Base-by-base conservation (phyloP, 2,888 invertebrate genomes). In the Cheilosia variabilis region DNA sequence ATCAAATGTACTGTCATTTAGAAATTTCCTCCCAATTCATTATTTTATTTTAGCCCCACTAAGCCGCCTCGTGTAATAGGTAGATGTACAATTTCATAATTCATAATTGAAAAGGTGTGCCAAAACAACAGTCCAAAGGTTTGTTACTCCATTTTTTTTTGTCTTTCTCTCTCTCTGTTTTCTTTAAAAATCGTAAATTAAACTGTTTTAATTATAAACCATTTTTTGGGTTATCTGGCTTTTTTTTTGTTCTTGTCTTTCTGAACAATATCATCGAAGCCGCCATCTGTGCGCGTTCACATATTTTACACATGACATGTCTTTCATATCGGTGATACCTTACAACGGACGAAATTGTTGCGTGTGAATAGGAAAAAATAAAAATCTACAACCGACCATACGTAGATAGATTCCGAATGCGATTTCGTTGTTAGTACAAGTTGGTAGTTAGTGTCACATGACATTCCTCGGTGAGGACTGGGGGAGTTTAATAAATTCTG, bases 1-100 rank as follows among this genome's bases (percentile, higher is more conserved):
- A 63, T 73, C 63, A 73, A 73, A 63, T 13, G 41, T 53, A 31
- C 47, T 71, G 47, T 53, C 62, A 62, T 9, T 3, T 24, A 22
- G 52, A 53, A 52, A 55, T 37, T 3, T 37, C 3, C 37, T 37
- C 13, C 37, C 4, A 43, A 53, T 24, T 37, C 10, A 55, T 57
- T 45, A 45, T 45, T 31, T 31, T 27, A 31, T 10, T 22, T 13
- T 9, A 7, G 17, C 7, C 5, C 2, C 45, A 45, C n/a, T 22
- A 34, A 50, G 34, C 47, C n/a, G 13, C 17, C 45, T 22, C 37
- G 27, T 34, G 34, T 17, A 52, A 37, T 65, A 65, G 50, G 41
- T 65, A 52, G 37, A 52, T 2, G 47, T 50, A 27, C 22, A 31
- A 52, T 65, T 65, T 50, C 22, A 50, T 52, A 37, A 65, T 65